These are phyloP conservation scores for Bagarius yarrelli DNA, from an alignment of 2,113 vertebrate genomes.

Conservation along the genomic window DNA sequence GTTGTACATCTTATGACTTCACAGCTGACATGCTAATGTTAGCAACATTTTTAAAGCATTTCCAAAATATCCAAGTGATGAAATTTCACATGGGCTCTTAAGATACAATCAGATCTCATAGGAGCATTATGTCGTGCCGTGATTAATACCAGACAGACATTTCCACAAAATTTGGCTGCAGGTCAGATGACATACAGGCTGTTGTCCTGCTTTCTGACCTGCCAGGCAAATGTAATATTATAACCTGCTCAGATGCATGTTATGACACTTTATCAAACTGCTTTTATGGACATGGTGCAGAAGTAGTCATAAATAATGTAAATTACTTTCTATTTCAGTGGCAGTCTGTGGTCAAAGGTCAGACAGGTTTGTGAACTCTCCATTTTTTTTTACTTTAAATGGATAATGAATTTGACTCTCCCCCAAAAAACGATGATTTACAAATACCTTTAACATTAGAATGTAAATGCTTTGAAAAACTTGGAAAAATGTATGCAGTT, in stretches of 20 bases:
- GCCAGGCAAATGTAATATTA: slow-evolving; percentile 15
- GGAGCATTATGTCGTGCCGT: not conserved
- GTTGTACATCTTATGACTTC: slow-evolving; percentile 45
- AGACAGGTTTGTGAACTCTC: slow-evolving; percentile 22
- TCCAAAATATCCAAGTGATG: slow-evolving; percentile 44
- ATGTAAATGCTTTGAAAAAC: too few relatives aligned
- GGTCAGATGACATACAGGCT: slow-evolving; percentile 14
- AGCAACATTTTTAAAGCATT: slow-evolving; percentile 38
- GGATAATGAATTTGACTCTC: not conserved
- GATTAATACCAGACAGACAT: not conserved
- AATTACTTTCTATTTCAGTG: slow-evolving; percentile 18
- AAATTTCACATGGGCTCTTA: not conserved
- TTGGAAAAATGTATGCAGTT: too few relatives aligned
- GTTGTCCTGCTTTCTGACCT: not conserved
- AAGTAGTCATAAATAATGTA: not conserved
- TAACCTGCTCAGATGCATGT: not conserved
- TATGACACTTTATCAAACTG: slow-evolving; percentile 3
- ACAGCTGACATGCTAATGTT: slow-evolving; percentile 55
- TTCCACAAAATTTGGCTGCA: not conserved
- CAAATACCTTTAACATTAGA: too few relatives aligned
- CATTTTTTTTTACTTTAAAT: not conserved
- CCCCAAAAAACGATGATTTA: not conserved
- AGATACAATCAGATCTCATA: not conserved
- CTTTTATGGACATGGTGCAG: not conserved
- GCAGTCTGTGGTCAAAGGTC: slow-evolving; percentile 3